Percentiles rank a stretch among this genome's conserved stretches.
These are phyloP conservation scores for Camponotus vicinus DNA, from an alignment of 1,140 invertebrate species.

Conservation along the genomic window DNA sequence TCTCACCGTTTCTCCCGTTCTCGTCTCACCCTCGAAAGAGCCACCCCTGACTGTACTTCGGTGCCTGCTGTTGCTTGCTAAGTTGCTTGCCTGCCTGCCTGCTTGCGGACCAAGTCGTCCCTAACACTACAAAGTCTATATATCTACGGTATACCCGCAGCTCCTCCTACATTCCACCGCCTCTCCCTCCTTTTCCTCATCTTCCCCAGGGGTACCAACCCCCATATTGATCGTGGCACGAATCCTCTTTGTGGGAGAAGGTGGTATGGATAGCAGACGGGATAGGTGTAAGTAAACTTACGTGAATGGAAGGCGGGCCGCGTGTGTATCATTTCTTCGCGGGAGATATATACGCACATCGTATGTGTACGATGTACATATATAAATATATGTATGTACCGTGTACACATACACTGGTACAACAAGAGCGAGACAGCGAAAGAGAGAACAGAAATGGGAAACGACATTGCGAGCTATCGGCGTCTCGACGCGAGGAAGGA, in stretches of 20 bases:
- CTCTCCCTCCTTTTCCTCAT: slow-evolving; percentile 62
- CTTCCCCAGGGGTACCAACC: slow-evolving; percentile 76
- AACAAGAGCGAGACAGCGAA: slow-evolving; percentile 30
- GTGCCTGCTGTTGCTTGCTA: slow-evolving; percentile 65
- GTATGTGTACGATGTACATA: background rate
- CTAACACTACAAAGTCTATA: slow-evolving; percentile 83
- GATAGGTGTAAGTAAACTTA: slow-evolving; percentile 81
- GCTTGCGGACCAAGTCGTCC: slow-evolving; percentile 80
- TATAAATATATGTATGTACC: background rate
- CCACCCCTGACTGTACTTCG: slow-evolving; percentile 61
- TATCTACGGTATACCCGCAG: slow-evolving; percentile 75
- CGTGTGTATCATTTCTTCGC: slow-evolving; percentile 56
- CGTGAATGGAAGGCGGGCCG: slow-evolving; percentile 71
- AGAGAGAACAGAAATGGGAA: slow-evolving; percentile 32
- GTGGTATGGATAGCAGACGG: slow-evolving; percentile 71
- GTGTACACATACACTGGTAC: background rate
- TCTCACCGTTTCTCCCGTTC: slow-evolving; percentile 24
- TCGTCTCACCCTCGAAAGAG: slow-evolving; percentile 60
- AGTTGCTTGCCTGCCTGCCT: slow-evolving; percentile 75
- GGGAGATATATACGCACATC: background rate
- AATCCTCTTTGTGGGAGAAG: slow-evolving; percentile 82
- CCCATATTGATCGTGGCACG: slow-evolving; percentile 83
- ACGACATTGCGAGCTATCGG: slow-evolving; percentile 71
- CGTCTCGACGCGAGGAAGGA: slow-evolving; percentile 31
- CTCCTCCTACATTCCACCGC: slow-evolving; percentile 55